Percentiles rank a stretch among this genome's conserved stretches.
Conservation (phyloP, 2,888 invertebrate species). For the Plusia festucae region DNA sequence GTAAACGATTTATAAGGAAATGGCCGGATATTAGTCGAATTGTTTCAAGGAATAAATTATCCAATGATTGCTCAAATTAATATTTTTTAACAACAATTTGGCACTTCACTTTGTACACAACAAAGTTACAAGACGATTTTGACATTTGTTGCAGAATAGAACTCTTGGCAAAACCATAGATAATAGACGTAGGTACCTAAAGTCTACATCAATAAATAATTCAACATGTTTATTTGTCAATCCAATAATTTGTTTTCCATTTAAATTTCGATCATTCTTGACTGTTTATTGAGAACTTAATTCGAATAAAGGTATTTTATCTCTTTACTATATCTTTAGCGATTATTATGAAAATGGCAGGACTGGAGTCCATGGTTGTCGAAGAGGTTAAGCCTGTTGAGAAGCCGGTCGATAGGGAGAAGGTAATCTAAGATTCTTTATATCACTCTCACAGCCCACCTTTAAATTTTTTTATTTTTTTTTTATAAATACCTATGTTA, state of each 20-base stretch:
- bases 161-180: background rate
- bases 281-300: background rate
- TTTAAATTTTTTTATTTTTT: too few relatives aligned
- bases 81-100: too few relatives aligned
- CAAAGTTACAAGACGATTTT: too few relatives aligned
- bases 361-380: conserved; percentile 94
- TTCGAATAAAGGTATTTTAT: background rate
- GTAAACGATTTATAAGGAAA: too few relatives aligned
- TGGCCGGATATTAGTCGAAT: too few relatives aligned
- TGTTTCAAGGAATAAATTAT: too few relatives aligned
- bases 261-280: background rate
- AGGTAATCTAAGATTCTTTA: conserved; percentile 87
- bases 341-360: conserved; percentile 86
- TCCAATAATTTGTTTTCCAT: background rate
- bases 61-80: too few relatives aligned
- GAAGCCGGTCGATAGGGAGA: conserved; percentile 95
- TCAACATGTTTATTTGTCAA: conserved; percentile 11
- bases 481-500: too few relatives aligned
- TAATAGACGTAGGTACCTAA: too few relatives aligned
- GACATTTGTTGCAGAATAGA: background rate
- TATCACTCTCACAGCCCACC: too few relatives aligned
- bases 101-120: too few relatives aligned
- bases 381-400: conserved; percentile 94
- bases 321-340: background rate
- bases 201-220: background rate